phyloP scores from a whole-genome alignment of 2,797 vertebrate genomes.

The Artibeus lituratus region DNA sequence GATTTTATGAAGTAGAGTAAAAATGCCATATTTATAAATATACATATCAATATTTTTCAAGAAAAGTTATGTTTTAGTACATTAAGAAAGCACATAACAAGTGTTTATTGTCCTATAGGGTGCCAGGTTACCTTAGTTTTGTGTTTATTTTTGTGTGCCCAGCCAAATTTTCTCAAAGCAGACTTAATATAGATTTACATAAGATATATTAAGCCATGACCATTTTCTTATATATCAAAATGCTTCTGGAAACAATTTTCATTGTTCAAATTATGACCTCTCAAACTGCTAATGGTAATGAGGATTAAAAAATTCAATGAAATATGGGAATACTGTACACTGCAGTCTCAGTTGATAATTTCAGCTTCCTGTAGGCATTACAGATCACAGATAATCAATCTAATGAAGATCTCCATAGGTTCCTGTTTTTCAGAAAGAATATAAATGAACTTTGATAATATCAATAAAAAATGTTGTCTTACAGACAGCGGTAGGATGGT shows the following conservation, averaged over 20 bases:
- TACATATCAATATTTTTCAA: not conserved
- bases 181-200: not conserved
- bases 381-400: not conserved
- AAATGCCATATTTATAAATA: not conserved
- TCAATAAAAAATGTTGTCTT: not conserved
- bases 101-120: not conserved
- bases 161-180: not conserved
- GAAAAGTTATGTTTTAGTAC: not conserved
- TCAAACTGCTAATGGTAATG: not conserved
- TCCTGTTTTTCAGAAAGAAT: not conserved
- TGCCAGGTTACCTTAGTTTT: not conserved
- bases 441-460: not conserved
- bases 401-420: not conserved
- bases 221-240: not conserved
- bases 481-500: not conserved
- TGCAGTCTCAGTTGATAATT: not conserved
- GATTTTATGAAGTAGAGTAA: not conserved
- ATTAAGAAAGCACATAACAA: not conserved
- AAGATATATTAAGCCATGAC: not conserved
- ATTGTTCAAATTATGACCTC: not conserved
- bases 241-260: not conserved
- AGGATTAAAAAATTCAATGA: not conserved
- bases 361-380: not conserved
- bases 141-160: not conserved
- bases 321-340: not conserved